These are phyloP conservation scores for Orthonevra nobilis DNA, from an alignment of 2,888 invertebrate species.

Conservation along the genomic window DNA sequence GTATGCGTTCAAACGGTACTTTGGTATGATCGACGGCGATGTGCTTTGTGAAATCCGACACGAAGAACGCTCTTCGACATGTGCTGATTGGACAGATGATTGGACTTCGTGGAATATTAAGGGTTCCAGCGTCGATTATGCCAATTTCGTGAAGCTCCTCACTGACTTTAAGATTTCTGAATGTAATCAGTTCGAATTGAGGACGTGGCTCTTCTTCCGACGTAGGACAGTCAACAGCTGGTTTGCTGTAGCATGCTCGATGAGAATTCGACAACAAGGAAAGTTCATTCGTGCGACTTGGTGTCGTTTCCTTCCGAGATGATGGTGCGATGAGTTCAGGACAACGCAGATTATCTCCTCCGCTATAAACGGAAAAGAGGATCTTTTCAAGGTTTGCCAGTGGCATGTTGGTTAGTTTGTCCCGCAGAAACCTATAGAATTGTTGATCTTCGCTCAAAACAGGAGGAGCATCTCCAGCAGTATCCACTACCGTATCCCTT, in stretches of 20 bases:
- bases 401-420: conserved; percentile 1
- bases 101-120: conserved; percentile 74
- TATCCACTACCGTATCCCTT: conserved; percentile 11
- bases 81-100: conserved; percentile 74
- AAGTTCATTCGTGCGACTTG: neutral
- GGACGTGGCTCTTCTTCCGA: neutral
- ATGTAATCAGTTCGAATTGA: conserved; percentile 14
- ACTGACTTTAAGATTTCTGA: neutral
- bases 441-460: neutral
- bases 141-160: neutral
- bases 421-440: conserved; percentile 10
- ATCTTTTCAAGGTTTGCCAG: conserved; percentile 9
- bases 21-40: conserved; percentile 74
- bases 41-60: conserved; percentile 76
- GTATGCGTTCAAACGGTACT: conserved; percentile 75
- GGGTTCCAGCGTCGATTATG: conserved; percentile 26
- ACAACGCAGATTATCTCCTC: neutral
- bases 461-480: neutral
- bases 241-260: conserved; percentile 65
- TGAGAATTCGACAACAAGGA: conserved; percentile 47
- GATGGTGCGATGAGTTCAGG: neutral
- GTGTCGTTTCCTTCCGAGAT: neutral
- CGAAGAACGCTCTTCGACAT: conserved; percentile 74
- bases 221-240: neutral
- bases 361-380: neutral